Evolutionary conservation across 2,888 invertebrate species (phyloP).

Genomic region (Epirrita christyi): DNA sequence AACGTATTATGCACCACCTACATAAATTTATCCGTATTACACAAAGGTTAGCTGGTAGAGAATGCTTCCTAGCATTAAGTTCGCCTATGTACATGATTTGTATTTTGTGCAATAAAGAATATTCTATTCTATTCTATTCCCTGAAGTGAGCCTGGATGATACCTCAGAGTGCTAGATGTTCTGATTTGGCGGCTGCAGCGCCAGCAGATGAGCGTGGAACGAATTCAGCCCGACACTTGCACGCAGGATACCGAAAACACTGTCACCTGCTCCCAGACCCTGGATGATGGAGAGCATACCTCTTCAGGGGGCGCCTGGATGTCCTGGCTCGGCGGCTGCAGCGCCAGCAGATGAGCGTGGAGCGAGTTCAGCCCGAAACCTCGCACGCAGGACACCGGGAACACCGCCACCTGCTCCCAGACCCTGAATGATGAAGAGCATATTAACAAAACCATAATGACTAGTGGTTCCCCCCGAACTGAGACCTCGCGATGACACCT

Average conservation of each 20-base stretch:
- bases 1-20: too few species aligned
- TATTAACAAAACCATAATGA: neutral
- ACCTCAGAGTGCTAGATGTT: slow-evolving; percentile 63
- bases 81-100: too few species aligned
- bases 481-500: too few species aligned
- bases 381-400: slow-evolving; percentile 95
- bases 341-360: slow-evolving; percentile 92
- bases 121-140: too few species aligned
- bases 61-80: too few species aligned
- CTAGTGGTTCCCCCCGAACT: too few species aligned
- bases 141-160: too few species aligned
- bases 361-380: slow-evolving; percentile 93
- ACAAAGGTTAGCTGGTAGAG: too few species aligned
- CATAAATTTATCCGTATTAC: too few species aligned
- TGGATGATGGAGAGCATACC: slow-evolving; percentile 44
- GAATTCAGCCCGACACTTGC: slow-evolving; percentile 91
- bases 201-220: slow-evolving; percentile 94
- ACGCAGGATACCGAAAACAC: slow-evolving; percentile 97
- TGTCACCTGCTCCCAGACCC: slow-evolving; percentile 68
- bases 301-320: slow-evolving; percentile 56
- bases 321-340: slow-evolving; percentile 88
- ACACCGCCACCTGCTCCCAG: slow-evolving; percentile 85
- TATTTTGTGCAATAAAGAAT: too few species aligned
- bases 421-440: slow-evolving; percentile 15
- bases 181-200: slow-evolving; percentile 88